A percentile compares a stretch with the other conserved stretches of the same genome.
Conservation (phyloP, 2,113 vertebrate genomes). For the Pavo muticus region DNA sequence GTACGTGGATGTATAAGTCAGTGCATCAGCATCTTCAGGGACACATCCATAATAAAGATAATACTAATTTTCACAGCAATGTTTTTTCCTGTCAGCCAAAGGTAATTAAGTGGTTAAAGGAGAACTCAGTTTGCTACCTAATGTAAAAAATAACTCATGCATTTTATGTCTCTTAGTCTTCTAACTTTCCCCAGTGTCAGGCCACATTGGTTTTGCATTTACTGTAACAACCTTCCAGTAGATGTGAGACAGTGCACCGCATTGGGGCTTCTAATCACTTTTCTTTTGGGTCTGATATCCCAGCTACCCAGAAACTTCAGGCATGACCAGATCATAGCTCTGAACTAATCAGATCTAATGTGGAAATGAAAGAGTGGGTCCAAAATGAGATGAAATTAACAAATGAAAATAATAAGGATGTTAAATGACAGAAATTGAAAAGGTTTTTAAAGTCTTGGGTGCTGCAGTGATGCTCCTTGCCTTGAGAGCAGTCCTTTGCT, state of each 20-base stretch:
- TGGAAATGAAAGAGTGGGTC: neutral
- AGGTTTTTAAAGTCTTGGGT: neutral
- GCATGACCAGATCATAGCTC: neutral
- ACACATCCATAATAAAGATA: constrained; percentile 61
- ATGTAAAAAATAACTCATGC: constrained; percentile 63
- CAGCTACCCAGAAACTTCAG: neutral
- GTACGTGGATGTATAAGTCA: neutral
- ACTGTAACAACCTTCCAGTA: neutral
- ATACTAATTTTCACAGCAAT: constrained; percentile 50
- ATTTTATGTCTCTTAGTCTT: constrained; percentile 59
- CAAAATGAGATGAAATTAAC: constrained; percentile 35
- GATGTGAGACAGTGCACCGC: neutral
- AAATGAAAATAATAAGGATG: constrained; percentile 14
- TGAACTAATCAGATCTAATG: neutral
- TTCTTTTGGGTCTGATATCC: neutral
- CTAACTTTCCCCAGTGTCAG: constrained; percentile 44
- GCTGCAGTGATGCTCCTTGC: neutral
- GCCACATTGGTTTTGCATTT: constrained; percentile 69
- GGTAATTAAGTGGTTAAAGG: constrained; percentile 69
- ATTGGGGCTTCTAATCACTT: neutral
- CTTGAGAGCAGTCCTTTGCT: neutral
- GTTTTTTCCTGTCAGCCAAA: constrained; percentile 59
- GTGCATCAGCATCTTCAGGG: constrained; percentile 47
- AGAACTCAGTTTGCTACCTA: constrained; percentile 55
- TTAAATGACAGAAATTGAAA: constrained; percentile 10